Evolutionary conservation across 30 jellyfish, hydroid and myxozoan genomes (phyloP).

Genomic region (Turritopsis dohrnii): DNA sequence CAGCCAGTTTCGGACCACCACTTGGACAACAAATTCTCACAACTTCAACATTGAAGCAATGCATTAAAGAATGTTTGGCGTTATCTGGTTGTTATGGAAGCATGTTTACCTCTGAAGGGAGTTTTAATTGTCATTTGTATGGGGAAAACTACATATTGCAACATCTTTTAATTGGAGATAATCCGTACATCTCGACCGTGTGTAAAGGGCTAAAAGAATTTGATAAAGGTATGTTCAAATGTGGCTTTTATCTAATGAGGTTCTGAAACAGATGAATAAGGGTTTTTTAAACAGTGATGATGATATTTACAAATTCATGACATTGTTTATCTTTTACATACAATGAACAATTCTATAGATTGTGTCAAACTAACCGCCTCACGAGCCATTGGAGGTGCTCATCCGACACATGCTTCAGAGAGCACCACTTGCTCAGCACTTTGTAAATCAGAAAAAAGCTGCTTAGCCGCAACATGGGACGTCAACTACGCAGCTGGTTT

Average conservation of each 20-base stretch:
- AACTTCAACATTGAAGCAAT: not conserved
- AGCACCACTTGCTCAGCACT: too few species aligned
- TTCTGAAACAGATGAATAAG: too few species aligned
- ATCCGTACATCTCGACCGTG: not conserved
- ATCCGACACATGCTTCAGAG: not conserved
- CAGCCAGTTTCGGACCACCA: too few species aligned
- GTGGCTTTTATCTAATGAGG: too few species aligned
- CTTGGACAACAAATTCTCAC: too few species aligned
- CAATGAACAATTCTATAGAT: not conserved
- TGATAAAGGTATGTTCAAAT: not conserved
- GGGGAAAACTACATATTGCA: not conserved
- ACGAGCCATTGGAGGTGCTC: not conserved
- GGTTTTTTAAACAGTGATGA: too few species aligned
- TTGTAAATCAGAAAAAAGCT: not conserved
- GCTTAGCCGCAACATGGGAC: not conserved
- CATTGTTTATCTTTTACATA: too few species aligned
- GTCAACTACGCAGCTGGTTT: not conserved
- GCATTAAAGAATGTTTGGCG: not conserved
- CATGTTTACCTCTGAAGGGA: not conserved
- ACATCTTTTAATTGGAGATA: too few species aligned
- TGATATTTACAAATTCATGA: too few species aligned
- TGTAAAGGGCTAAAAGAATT: not conserved
- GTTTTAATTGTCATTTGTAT: not conserved
- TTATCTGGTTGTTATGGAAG: not conserved
- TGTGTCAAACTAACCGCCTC: not conserved